A percentile compares a stretch with the other conserved stretches of the same genome.
Evolutionary conservation across 2,113 vertebrate genomes (phyloP).

Genomic region (Misgurnus mizolepis): DNA sequence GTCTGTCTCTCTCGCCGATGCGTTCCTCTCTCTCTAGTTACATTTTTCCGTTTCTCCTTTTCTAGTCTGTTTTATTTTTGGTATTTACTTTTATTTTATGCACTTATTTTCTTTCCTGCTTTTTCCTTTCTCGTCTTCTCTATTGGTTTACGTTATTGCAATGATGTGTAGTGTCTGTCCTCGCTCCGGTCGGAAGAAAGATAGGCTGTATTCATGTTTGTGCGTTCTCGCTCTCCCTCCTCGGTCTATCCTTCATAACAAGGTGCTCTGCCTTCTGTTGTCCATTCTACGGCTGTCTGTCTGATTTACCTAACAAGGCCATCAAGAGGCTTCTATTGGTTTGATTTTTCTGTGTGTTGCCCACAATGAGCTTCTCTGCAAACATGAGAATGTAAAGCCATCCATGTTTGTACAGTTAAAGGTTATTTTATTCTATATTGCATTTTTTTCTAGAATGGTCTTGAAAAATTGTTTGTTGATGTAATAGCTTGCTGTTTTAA

Average conservation of each 20-base stretch:
- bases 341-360: slow-evolving; percentile 16
- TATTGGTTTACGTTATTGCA: slow-evolving; percentile 34
- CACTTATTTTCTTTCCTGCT: slow-evolving; percentile 8
- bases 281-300: slow-evolving; percentile 8
- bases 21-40: slow-evolving; percentile 9
- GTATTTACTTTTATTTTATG: slow-evolving; percentile 10
- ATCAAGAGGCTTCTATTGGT: slow-evolving; percentile 15
- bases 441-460: not conserved
- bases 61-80: slow-evolving; percentile 10
- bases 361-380: not conserved
- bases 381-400: not conserved
- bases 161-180: slow-evolving; percentile 23
- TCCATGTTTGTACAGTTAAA: too few relatives aligned
- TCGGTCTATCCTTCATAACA: slow-evolving; percentile 20
- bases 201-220: not conserved
- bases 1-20: slow-evolving; percentile 50
- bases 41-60: slow-evolving; percentile 36
- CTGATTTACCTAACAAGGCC: slow-evolving; percentile 44
- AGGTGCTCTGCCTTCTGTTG: not conserved
- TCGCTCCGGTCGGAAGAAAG: slow-evolving; percentile 8
- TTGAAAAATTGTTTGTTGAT: not conserved
- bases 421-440: too few relatives aligned
- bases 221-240: not conserved
- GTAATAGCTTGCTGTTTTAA: slow-evolving; percentile 25
- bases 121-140: slow-evolving; percentile 32